Conservation (phyloP, 2,113 vertebrate species). For the Urocolius indicus region DNA sequence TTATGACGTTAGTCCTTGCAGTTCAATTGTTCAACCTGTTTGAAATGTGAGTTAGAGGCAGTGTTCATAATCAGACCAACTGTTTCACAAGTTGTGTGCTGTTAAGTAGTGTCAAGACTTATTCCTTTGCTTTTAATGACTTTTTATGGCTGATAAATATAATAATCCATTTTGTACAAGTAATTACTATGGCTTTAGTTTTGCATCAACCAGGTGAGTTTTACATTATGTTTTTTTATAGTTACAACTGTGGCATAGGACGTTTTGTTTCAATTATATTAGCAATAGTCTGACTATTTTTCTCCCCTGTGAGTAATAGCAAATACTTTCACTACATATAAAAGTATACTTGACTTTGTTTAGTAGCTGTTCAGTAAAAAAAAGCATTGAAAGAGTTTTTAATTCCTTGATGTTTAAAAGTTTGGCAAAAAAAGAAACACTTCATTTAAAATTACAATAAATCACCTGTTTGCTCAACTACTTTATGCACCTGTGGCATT, state of each 20-base stretch:
- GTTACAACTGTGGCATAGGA: neutral
- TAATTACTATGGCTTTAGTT: neutral
- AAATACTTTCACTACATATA: neutral
- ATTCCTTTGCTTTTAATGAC: neutral
- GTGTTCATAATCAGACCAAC: neutral
- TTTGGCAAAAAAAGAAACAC: neutral
- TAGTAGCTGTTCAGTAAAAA: neutral
- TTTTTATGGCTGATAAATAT: neutral
- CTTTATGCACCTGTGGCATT: neutral
- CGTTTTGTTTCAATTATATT: slow-evolving; percentile 47
- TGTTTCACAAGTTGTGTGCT: neutral
- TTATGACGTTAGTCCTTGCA: neutral
- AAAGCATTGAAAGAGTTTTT: neutral
- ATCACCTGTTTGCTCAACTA: neutral
- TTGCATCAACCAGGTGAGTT: neutral
- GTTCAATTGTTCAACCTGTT: neutral
- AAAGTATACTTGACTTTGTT: neutral
- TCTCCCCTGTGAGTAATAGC: neutral
- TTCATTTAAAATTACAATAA: neutral
- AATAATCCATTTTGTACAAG: neutral
- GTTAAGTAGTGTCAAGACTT: neutral
- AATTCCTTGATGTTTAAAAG: neutral
- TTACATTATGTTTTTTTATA: neutral
- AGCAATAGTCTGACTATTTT: slow-evolving; percentile 14
- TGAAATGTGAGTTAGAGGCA: neutral